These are phyloP conservation scores for Synergus itoensis DNA, from an alignment of 2,888 invertebrate species.

Conservation along the genomic window DNA sequence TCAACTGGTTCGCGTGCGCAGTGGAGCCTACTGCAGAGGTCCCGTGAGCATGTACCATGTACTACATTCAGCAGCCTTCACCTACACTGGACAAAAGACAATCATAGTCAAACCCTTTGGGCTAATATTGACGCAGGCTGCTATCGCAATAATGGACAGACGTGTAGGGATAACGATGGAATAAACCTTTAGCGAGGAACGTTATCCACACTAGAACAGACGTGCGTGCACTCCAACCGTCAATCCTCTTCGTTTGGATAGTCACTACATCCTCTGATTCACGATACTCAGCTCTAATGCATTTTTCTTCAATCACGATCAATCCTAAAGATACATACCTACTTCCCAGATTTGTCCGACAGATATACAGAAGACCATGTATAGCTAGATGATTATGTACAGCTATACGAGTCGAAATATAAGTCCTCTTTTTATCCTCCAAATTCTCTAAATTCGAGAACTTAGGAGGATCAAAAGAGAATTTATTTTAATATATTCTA, in stretches of 20 bases:
- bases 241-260: slow-evolving; percentile 53
- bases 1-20: slow-evolving; percentile 8
- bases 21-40: slow-evolving; percentile 14
- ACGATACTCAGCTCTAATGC: slow-evolving; percentile 12
- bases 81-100: slow-evolving; percentile 63
- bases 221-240: slow-evolving; percentile 52
- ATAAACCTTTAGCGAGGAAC: slow-evolving; percentile 33
- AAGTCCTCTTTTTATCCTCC: too few relatives aligned
- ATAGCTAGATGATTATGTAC: too few relatives aligned
- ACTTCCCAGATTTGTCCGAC: not conserved
- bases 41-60: slow-evolving; percentile 33
- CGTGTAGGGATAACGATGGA: slow-evolving; percentile 66
- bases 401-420: too few relatives aligned
- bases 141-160: slow-evolving; percentile 73
- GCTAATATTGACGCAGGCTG: slow-evolving; percentile 73
- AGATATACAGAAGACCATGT: not conserved
- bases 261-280: slow-evolving; percentile 37
- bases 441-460: too few relatives aligned
- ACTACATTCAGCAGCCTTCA: not conserved
- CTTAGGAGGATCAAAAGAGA: too few relatives aligned
- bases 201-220: slow-evolving; percentile 41
- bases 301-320: slow-evolving; percentile 49
- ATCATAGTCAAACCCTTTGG: slow-evolving; percentile 73
- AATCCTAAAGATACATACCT: slow-evolving; percentile 39
- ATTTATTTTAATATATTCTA: too few relatives aligned